These are phyloP conservation scores for Balaeniceps rex DNA, from an alignment of 2,113 vertebrate species.

Conservation along the genomic window DNA sequence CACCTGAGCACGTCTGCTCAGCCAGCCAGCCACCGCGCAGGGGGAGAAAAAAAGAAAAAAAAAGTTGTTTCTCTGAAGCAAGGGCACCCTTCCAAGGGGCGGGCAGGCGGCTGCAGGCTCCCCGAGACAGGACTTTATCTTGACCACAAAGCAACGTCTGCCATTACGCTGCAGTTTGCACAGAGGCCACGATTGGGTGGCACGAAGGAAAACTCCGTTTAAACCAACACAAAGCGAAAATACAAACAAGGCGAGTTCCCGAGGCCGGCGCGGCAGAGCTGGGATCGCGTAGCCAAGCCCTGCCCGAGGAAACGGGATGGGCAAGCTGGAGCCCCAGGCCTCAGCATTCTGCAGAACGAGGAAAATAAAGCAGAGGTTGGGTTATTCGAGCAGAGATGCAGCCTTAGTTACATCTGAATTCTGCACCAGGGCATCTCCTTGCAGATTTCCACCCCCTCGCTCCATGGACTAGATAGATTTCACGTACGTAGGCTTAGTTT, in stretches of 20 bases:
- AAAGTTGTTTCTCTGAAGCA: not conserved
- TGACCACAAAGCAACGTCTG: constrained; percentile 6
- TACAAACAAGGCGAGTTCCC: not conserved
- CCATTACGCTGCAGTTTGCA: not conserved
- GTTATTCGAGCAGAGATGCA: accelerated
- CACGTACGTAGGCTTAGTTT: not conserved
- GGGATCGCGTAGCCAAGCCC: not conserved
- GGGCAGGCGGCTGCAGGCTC: not conserved
- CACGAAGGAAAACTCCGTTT: not conserved
- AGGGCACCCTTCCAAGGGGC: not conserved
- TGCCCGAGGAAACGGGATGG: not conserved
- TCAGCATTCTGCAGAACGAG: accelerated
- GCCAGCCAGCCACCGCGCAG: not conserved
- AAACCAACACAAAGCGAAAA: not conserved
- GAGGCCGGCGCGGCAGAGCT: not conserved
- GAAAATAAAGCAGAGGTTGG: not conserved
- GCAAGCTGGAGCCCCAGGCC: not conserved
- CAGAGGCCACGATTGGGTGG: not conserved
- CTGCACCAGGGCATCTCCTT: not conserved
- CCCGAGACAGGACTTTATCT: not conserved
- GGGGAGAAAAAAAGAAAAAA: not conserved
- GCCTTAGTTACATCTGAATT: not conserved
- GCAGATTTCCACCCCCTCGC: too few species aligned
- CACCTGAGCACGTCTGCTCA: not conserved
- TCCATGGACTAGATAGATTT: not conserved